Evolutionary conservation across 2,113 vertebrate genomes (phyloP), one percentile per base, ranked within the genome.

Genomic region (Salminus brasiliensis): DNA sequence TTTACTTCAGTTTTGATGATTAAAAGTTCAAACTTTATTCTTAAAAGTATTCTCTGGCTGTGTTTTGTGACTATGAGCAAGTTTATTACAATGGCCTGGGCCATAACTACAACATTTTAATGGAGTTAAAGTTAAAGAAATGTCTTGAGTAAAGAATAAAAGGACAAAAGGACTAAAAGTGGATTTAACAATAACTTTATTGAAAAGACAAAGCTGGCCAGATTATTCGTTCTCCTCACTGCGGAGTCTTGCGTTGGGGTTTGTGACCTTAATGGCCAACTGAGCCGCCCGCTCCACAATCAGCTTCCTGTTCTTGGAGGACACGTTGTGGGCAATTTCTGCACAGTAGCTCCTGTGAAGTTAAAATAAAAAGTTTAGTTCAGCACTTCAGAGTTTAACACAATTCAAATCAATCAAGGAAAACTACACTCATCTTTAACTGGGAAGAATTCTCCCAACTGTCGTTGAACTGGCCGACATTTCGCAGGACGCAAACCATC

Each of bases 281-380:
- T 99, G 98, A n/a, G 97, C 97, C 0, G 97, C 97, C 80, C 98
- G 91, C 89, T 99, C 98, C 87, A 99, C 98, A 0, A 99, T 99
- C 45, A 96, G 45, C 89, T 99, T 99, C 84, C 98, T 94, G 92
- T 98, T 99, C 93, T 99, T 99, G 0, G 98, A 99, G 47, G 98
- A 99, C 41, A 99, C 98, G 0, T 99, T 99, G 93, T 99, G 98
- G 82, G 98, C 98, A 0, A 99, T 99, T 89, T 99, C 98, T 4
- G 98, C 98, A 8, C 97, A 98, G 85, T 95, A 96, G 0, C 96
- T 96, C 92, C 98, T 99, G 80, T 4, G 87, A 73, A 43, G 47
- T 53, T 2, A 74, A 85, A 36, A 21, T 18, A 15, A 55, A n/a
- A 15, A 1, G 11, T 9, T 29, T 49, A 5, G 41, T 16, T 6